Base-by-base conservation (phyloP, 1,140 invertebrate genomes). In the Penaeus japonicus region DNA sequence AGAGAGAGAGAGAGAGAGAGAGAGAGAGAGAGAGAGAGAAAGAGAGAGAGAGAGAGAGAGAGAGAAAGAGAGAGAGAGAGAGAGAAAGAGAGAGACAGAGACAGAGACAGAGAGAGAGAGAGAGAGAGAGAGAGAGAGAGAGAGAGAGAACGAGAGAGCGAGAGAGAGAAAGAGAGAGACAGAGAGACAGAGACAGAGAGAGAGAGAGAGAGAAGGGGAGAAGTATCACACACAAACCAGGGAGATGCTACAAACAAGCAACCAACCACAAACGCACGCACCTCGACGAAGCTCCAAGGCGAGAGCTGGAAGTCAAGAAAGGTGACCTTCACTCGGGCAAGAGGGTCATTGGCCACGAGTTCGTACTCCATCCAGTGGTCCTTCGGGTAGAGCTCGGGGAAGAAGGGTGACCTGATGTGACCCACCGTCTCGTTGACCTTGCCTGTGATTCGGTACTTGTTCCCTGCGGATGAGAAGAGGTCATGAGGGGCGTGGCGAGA, bases 301-400 rank as follows among this genome's bases (percentile, higher is more conserved):
- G 95, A 94, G 81, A 96, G 92, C 90, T 95, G 94, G 91, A 96
- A 96, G 91, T 96, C 96, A 4, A 94, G 94, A 90, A 96, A 96
- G 78, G 95, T 93, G 53, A 96, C 91, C 77, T 94, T 93, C 54
- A 96, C 94, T 27, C 94, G 92, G 90, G 95, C 95, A 7, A 92
- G 92, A 27, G 94, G 93, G 55, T 92, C 90, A 3, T 85, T 92
- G 91, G 91, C 95, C 22, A 93, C 94, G 35, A 96, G 93, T 5
- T 95, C 92, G 89, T 96, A 95, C 91, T 96, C 95, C 84, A 94
- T 93, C 73, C 94, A 94, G 90, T 96, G 94, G 90, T 96, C 95
- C 27, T 94, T 93, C 0, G 95, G 95, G 93, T 96, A 96, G 18
- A 93, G 93, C 89, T 94, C 93, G 0, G 96, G 95, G 88, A 96